A percentile compares a stretch with the other conserved stretches of the same genome.
Conservation (phyloP, 2,888 invertebrate species). For the Nowickia ferox region DNA sequence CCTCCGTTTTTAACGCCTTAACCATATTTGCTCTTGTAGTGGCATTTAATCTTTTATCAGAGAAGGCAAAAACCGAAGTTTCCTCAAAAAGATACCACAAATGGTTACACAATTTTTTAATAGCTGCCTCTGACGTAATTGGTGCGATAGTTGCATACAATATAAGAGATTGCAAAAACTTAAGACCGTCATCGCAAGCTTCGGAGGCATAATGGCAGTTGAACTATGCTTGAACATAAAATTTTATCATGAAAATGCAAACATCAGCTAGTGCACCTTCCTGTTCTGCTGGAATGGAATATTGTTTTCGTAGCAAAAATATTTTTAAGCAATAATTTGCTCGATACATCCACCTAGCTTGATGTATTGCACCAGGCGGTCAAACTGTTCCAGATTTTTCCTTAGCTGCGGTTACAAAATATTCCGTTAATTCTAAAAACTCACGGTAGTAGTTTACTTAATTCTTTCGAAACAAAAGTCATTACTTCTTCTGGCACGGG, state of each 20-base stretch:
- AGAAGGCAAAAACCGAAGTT: constrained; percentile 36
- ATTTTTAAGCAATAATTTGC: too few species aligned
- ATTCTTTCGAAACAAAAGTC: too few species aligned
- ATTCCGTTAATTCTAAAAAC: too few species aligned
- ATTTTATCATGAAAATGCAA: too few species aligned
- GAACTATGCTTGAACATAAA: too few species aligned
- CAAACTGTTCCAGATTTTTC: background rate
- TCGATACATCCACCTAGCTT: background rate
- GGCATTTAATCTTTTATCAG: constrained; percentile 33
- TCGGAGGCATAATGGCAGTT: constrained; percentile 5
- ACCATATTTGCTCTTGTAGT: constrained; percentile 41
- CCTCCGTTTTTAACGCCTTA: constrained; percentile 43
- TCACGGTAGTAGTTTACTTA: too few species aligned
- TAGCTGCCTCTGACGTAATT: constrained; percentile 51
- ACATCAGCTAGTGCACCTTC: too few species aligned
- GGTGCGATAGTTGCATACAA: constrained; percentile 23
- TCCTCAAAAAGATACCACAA: constrained; percentile 39
- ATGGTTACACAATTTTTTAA: constrained; percentile 40
- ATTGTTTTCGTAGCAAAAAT: too few species aligned
- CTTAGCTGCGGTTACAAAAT: too few species aligned
- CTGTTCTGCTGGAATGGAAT: constrained; percentile 26
- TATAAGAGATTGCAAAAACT: constrained; percentile 36
- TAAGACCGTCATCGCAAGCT: constrained; percentile 22
- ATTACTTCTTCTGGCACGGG: too few species aligned
- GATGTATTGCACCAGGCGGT: constrained; percentile 12